These are phyloP conservation scores for Rutpela maculata DNA, from an alignment of 2,888 invertebrate genomes.

Conservation along the genomic window DNA sequence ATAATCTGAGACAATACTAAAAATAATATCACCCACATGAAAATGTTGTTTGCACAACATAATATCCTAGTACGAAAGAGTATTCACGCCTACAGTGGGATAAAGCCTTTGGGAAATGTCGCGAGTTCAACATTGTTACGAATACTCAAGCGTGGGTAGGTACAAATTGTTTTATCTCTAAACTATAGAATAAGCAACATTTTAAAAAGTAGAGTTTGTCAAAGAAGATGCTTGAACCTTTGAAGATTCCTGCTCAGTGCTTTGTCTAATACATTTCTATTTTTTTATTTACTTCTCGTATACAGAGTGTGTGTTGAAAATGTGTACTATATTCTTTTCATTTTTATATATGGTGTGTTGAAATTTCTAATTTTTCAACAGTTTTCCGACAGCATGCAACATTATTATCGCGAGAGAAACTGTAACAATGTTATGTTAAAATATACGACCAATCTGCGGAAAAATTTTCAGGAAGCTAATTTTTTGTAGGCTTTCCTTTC, in stretches of 20 bases:
- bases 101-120: constrained; percentile 14
- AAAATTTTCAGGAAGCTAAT: no score
- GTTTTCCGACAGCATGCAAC: no score
- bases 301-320: neutral
- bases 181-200: neutral
- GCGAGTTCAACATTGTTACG: constrained; percentile 20
- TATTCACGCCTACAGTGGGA: neutral
- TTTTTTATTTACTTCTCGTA: neutral
- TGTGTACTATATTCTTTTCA: no score
- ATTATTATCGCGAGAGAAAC: no score
- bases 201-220: neutral
- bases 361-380: no score
- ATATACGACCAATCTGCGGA: no score
- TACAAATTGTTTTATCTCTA: constrained; percentile 15
- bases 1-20: neutral
- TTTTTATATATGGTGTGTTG: no score
- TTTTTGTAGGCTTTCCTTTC: no score
- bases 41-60: neutral
- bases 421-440: no score
- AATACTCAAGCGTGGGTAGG: constrained; percentile 13
- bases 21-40: constrained; percentile 2
- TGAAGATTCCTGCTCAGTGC: neutral
- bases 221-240: neutral
- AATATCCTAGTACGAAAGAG: neutral
- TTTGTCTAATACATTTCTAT: neutral